Percentiles rank a stretch among this genome's conserved stretches.
Evolutionary conservation across 2,113 vertebrate genomes (phyloP).

Genomic region (Athene cunicularia): DNA sequence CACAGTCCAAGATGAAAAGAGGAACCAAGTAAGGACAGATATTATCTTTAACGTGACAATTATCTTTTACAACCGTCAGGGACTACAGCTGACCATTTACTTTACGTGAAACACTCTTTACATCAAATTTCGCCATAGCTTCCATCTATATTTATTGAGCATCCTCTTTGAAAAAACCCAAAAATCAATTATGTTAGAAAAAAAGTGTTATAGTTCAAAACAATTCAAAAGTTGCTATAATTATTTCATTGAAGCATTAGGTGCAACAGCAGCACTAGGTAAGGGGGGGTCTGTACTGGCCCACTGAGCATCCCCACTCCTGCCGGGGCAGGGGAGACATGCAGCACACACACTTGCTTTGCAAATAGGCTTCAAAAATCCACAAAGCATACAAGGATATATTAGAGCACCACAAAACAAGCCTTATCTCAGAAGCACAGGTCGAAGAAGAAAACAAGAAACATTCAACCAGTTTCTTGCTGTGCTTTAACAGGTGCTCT

Average conservation of each 20-base stretch:
- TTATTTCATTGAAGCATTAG: too few species aligned
- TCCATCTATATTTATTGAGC: neutral
- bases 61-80: neutral
- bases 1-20: neutral
- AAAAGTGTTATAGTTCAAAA: neutral
- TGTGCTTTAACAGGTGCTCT: neutral
- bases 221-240: neutral
- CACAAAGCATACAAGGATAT: neutral
- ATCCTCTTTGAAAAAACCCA: neutral
- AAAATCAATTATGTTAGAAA: neutral
- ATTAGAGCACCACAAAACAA: neutral
- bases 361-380: neutral
- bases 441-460: neutral
- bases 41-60: neutral
- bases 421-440: neutral
- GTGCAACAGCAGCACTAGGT: neutral
- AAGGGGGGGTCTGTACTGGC: fast-evolving
- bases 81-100: neutral
- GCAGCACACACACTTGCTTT: neutral
- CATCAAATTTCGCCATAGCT: neutral
- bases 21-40: neutral
- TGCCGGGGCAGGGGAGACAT: fast-evolving
- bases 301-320: fast-evolving
- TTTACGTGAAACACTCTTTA: neutral
- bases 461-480: neutral